These are phyloP conservation scores for Harpagus bidentatus DNA, from an alignment of 2,113 vertebrate species.

Conservation along the genomic window DNA sequence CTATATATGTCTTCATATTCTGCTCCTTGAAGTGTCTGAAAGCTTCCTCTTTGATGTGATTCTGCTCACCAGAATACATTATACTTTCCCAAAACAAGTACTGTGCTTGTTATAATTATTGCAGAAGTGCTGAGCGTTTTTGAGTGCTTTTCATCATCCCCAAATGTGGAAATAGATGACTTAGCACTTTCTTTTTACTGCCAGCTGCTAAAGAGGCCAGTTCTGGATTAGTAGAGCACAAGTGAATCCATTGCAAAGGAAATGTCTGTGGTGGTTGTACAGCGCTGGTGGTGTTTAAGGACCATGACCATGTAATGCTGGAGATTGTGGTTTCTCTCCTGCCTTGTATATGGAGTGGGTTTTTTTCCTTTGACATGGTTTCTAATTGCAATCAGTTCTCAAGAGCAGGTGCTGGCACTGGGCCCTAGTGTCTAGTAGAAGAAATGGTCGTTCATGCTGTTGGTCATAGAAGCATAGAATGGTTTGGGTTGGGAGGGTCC, in stretches of 20 bases:
- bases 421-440: background rate
- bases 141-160: conserved; percentile 59
- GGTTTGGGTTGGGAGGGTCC: background rate
- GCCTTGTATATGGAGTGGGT: background rate
- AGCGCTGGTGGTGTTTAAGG: background rate
- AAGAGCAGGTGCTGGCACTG: background rate
- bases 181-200: conserved; percentile 56
- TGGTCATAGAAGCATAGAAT: background rate
- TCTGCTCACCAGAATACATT: conserved; percentile 52
- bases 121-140: conserved; percentile 51
- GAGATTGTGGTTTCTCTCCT: background rate
- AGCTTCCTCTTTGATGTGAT: conserved; percentile 46
- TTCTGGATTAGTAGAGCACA: conserved; percentile 46
- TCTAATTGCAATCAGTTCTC: background rate
- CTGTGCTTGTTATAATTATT: conserved; percentile 54
- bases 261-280: background rate
- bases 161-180: conserved; percentile 63
- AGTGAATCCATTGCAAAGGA: background rate
- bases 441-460: background rate
- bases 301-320: background rate
- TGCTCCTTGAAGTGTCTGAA: conserved; percentile 51
- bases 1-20: conserved; percentile 12
- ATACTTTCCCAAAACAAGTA: conserved; percentile 49
- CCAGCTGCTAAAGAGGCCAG: conserved; percentile 57
- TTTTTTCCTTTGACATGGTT: background rate